Conservation (phyloP, 1,140 invertebrate genomes). For the Zaprionus lachaisei region DNA sequence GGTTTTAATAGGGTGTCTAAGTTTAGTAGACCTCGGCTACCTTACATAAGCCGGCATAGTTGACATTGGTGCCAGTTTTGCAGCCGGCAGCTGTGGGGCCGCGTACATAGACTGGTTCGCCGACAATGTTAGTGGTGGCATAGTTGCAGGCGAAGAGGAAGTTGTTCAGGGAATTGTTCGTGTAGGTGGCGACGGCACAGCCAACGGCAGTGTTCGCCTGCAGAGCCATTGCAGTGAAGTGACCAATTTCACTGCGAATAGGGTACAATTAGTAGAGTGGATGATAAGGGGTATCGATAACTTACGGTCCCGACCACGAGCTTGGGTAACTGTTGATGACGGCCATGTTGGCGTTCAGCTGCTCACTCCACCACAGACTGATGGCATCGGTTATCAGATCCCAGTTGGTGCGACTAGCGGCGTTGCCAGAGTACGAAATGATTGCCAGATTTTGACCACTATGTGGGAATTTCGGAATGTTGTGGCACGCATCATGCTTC, state of each 20-base stretch:
- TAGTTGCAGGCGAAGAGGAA: constrained; percentile 63
- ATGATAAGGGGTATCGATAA: neutral
- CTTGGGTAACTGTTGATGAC: constrained; percentile 38
- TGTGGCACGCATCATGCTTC: constrained; percentile 65
- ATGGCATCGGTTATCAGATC: constrained; percentile 21
- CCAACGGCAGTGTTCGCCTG: constrained; percentile 54
- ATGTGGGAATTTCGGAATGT: constrained; percentile 45
- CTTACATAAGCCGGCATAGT: constrained; percentile 44
- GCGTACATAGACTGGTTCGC: constrained; percentile 34
- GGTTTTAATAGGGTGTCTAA: neutral
- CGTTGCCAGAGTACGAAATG: constrained; percentile 27
- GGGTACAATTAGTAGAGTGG: neutral
- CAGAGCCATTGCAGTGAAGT: constrained; percentile 54
- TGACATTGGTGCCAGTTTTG: constrained; percentile 51
- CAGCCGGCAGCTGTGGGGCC: constrained; percentile 47
- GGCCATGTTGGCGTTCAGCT: constrained; percentile 30
- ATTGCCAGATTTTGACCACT: constrained; percentile 68
- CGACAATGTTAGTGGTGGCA: constrained; percentile 53
- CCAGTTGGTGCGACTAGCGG: neutral
- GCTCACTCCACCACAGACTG: constrained; percentile 49
- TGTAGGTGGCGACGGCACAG: constrained; percentile 51
- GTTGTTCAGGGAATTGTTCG: neutral
- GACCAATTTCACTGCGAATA: constrained; percentile 32
- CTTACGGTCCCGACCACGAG: constrained; percentile 36
- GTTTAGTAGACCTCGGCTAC: constrained; percentile 35